Evolutionary conservation across 2,888 invertebrate genomes (phyloP), one percentile per base, ranked within the genome.

Genomic region (Lasioglossum lativentre): DNA sequence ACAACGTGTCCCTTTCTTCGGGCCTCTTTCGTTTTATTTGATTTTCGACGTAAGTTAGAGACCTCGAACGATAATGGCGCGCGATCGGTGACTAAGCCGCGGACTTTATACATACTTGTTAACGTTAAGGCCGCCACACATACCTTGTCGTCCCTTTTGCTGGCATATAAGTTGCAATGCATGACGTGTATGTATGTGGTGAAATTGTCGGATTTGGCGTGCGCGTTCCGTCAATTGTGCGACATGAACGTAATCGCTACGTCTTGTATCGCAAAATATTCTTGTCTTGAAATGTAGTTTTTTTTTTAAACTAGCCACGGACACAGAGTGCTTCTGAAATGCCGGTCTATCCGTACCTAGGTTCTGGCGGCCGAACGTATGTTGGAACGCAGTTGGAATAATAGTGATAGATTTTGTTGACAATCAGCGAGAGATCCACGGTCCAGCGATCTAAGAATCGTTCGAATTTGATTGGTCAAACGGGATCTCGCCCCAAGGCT

Each of bases 401-500:
- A 45, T 16, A 14, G 45, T 16, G 45, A 45, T 45, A 4, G n/a
- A 56, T n/a, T n/a, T 59, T n/a, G 59, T 63, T n/a, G 47, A 47
- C 47, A 6, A 47, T 47, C 27, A 23, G 16, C 63, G 30, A 16
- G 30, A 30, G 6, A 27, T 56, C n/a, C 63, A 27, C 5, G 59
- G 27, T 52, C 52, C 23, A 27, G 14, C 59, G 27, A 27, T 14
- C 59, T 27, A 63, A 30, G 2, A 16, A 63, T 30, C 19, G 19
- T 30, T 23, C 40, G 38, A 74, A 63, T 74, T 63, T 74, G 34
- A 73, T 78, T 23, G 34, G 63, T 16, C 40, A 63, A 83, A 75
- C 63, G 85, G 85, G 75, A 78, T n/a, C 68, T 66, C 59, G 79
- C 74, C 63, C 34, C 85, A 85, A 85, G 79, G 85, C 45, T 59